These are phyloP conservation scores for Polydrusus pterygomalis DNA, from an alignment of 2,888 invertebrate genomes.

Conservation along the genomic window DNA sequence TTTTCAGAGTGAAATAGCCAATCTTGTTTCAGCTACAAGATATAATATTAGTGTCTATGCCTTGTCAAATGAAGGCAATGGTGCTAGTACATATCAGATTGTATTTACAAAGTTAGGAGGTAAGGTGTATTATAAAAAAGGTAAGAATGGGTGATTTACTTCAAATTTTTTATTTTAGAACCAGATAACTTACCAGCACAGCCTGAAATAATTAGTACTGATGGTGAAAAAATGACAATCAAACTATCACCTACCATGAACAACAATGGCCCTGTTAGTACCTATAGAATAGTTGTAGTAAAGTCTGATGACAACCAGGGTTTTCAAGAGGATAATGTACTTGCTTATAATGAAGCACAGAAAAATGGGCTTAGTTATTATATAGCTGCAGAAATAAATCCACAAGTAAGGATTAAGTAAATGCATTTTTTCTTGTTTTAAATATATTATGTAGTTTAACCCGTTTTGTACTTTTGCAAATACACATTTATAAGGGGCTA, in stretches of 20 bases:
- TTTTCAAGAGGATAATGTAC: slow-evolving; percentile 77
- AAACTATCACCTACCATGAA: slow-evolving; percentile 81
- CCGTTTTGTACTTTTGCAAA: too few species aligned
- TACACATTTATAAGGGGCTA: too few species aligned
- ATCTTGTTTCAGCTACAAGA: slow-evolving; percentile 82
- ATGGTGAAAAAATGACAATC: slow-evolving; percentile 79
- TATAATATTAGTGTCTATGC: slow-evolving; percentile 86
- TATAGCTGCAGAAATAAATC: slow-evolving; percentile 86
- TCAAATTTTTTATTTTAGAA: slow-evolving; percentile 63
- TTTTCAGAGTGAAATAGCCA: slow-evolving; percentile 75
- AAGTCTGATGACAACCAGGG: slow-evolving; percentile 79
- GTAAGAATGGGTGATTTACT: too few species aligned
- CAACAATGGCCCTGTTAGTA: slow-evolving; percentile 85
- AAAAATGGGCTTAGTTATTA: slow-evolving; percentile 85
- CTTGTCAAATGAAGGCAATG: slow-evolving; percentile 76
- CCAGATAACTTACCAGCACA: slow-evolving; percentile 82
- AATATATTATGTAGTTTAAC: background rate
- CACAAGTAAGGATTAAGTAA: slow-evolving; percentile 71
- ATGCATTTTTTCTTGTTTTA: background rate
- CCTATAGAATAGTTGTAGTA: slow-evolving; percentile 84
- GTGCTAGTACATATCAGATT: slow-evolving; percentile 75
- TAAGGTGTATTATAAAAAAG: slow-evolving; percentile 56
- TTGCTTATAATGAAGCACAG: slow-evolving; percentile 80
- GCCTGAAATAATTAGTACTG: slow-evolving; percentile 79
- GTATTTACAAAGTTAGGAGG: slow-evolving; percentile 83